phyloP scores from a whole-genome alignment of 2,113 vertebrate genomes.

The Proteles cristata region DNA sequence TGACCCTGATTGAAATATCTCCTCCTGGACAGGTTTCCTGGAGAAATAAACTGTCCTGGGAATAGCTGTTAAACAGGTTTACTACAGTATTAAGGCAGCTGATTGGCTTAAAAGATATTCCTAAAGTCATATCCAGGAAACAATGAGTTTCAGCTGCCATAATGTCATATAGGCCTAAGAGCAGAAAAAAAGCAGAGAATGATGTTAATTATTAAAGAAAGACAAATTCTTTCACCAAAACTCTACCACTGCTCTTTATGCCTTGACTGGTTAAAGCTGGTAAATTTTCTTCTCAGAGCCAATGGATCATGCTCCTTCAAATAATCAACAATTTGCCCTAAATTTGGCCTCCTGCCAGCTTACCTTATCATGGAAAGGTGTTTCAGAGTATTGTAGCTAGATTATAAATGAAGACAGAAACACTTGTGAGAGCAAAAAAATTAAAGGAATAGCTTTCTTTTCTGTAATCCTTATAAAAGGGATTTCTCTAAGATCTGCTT shows the following conservation, averaged over 20 bases:
- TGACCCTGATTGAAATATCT: not conserved
- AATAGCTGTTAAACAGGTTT: not conserved
- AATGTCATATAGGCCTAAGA: not conserved
- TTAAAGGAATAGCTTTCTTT: constrained; percentile 2
- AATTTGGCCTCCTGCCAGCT: not conserved
- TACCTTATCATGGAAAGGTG: not conserved
- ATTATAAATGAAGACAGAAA: constrained; percentile 46
- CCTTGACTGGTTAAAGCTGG: not conserved
- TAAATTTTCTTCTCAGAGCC: not conserved
- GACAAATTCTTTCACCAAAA: not conserved
- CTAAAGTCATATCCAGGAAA: not conserved
- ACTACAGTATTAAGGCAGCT: not conserved
- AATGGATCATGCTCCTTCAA: not conserved
- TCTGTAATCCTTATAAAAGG: not conserved
- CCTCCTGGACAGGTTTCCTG: not conserved
- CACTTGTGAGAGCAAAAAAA: not conserved
- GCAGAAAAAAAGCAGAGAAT: not conserved
- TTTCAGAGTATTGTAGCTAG: not conserved
- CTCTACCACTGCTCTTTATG: not conserved
- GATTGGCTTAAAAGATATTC: not conserved
- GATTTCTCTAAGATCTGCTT: not conserved
- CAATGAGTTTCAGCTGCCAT: not conserved
- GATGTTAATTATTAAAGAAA: not conserved
- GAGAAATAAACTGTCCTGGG: not conserved
- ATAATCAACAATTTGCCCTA: not conserved